These are phyloP conservation scores for Chelidonichthys spinosus DNA, from an alignment of 2,797 vertebrate species.

Conservation along the genomic window DNA sequence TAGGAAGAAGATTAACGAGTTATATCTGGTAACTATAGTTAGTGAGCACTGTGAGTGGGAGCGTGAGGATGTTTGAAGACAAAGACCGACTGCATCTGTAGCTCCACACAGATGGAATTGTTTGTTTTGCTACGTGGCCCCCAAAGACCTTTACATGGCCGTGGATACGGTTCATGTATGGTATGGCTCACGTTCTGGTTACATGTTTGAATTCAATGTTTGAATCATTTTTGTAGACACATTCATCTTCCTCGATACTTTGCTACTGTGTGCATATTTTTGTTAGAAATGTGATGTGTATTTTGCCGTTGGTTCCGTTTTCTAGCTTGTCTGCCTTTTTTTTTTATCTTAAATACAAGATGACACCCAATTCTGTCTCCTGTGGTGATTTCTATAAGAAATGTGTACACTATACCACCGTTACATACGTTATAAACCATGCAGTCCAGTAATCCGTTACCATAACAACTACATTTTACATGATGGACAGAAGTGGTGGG, in stretches of 20 bases:
- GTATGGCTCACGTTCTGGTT: neutral
- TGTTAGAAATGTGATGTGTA: neutral
- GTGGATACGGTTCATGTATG: neutral
- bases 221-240: neutral
- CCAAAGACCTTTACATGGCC: neutral
- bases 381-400: neutral
- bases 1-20: neutral
- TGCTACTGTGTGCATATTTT: neutral
- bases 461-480: no score
- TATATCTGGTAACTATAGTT: no score
- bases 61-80: neutral
- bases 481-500: no score
- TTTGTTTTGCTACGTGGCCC: neutral
- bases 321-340: conserved; percentile 12
- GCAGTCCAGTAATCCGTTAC: no score
- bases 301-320: neutral
- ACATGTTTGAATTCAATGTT: conserved; percentile 7
- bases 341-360: conserved; percentile 22
- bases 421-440: no score
- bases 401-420: neutral
- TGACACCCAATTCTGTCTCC: neutral
- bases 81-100: no score
- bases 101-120: neutral
- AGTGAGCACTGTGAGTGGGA: neutral
- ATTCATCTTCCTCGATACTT: neutral